Evolutionary conservation across 2,797 vertebrate species (phyloP), one percentile per base, ranked within the genome.

Genomic region (Oreortyx pictus): DNA sequence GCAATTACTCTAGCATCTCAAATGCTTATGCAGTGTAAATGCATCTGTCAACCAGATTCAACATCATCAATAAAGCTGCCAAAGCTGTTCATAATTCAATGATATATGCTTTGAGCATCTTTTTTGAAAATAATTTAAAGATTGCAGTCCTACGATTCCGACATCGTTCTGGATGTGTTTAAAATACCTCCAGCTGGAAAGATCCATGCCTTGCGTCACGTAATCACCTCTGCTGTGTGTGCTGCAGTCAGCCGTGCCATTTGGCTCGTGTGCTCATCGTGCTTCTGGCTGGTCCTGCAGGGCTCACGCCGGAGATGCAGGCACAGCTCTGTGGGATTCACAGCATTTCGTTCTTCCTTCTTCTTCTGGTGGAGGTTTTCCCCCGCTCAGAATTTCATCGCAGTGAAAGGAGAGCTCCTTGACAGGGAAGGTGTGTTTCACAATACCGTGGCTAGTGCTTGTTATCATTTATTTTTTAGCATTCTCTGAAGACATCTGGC

Each of bases 61-160:
- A 96, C 96, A 97, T 97, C 97, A 96, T 97, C 97, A 97, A 97
- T 97, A 97, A 97, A 96, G 94, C 92, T 97, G 96, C 96, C 97
- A 96, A 95, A 96, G 94, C 95, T 96, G 91, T 95, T 97, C 95
- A 96, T 97, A 96, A 97, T 96, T 94, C 97, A 94, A 93, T 97
- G 96, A 97, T 97, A 93, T 92, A 97, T 95, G 94, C 95, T 96
- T 95, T 88, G 92, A 97, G 90, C 90, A 96, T 96, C 94, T 96
- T 97, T 96, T 94, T 93, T 90, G 93, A 96, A 88, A 95, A 93
- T 96, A 94, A 97, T 97, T 96, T 96, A 97, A 97, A 97, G 96
- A 97, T 94, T 97, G 95, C 65, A 79, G 90, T 91, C 81, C 94
- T 94, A 68, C 81, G 87, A 96, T 94, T 95, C 92, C 0, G 41